Base-by-base conservation (phyloP, 2,797 vertebrate genomes). In the Arrhamphus sclerolepis region DNA sequence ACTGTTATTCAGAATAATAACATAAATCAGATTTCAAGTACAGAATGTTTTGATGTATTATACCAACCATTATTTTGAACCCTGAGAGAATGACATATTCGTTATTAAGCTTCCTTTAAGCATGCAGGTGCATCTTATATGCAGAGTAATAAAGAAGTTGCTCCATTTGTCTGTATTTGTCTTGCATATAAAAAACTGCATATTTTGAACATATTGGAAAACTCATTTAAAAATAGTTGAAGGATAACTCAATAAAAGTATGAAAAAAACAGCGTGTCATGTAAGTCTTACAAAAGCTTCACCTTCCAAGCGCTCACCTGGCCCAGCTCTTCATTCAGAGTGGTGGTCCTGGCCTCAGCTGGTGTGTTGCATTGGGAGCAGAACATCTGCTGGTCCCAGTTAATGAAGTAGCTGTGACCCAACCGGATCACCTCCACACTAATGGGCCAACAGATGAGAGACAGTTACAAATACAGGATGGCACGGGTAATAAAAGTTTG, bases 321-420 rank as follows among this genome's bases (percentile, higher is more conserved):
- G 1, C 96, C 96, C 78, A 98, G 91, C 85, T 98, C 96, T 76
- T 98, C 96, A 0, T 94, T 98, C 29, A 98, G 91, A 0, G 96
- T 98, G 63, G 96, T 98, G 83, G 95, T 97, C 44, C 96, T 90
- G 17, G 96, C 95, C 77, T 97, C 95, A 0, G 96, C 96, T 0
- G 96, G 89, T 0, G 94, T 96, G 69, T 90, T 92, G 44, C 91
- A 89, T 69, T 85, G 89, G 7, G 78, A 87, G 61, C 96, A 98
- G 86, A 93, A 97, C 96, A 98, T 98, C 78, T 95, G 94, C 84
- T 87, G 92, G 90, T 98, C 96, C 96, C 96, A 98, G 91, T 98
- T 98, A 72, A 98, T 98, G 86, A 98, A 98, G 87, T 97, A 98
- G 89, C 96, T 98, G 81, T 98, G 96, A 46, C 95, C 96, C 5